phyloP scores from a whole-genome alignment of 1,140 invertebrate genomes.

The Pygmarrhopalites habei region DNA sequence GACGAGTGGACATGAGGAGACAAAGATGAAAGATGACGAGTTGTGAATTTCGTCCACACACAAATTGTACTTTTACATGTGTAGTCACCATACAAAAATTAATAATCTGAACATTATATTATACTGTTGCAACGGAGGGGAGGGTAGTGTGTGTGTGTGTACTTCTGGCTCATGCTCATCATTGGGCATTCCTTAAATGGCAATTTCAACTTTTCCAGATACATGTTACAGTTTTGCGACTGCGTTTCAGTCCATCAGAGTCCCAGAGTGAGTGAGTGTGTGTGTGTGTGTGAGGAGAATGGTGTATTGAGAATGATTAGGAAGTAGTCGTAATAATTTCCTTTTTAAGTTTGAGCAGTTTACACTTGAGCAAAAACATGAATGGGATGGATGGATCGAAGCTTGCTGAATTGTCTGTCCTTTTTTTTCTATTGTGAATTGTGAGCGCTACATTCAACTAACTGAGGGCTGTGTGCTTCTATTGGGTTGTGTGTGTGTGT shows the following conservation, averaged over 20 bases:
- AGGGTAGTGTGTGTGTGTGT: not conserved
- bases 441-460: too few species aligned
- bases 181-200: conserved; percentile 26
- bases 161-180: conserved; percentile 10
- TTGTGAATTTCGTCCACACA: too few species aligned
- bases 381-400: not conserved
- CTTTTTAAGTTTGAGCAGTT: conserved; percentile 32
- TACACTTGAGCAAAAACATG: conserved; percentile 13
- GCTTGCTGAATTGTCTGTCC: conserved; percentile 9
- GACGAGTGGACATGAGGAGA: too few species aligned
- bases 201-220: conserved; percentile 22
- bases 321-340: conserved; percentile 39
- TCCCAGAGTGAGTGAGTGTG: too few species aligned
- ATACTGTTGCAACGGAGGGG: too few species aligned
- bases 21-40: too few species aligned
- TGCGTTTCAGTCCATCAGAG: conserved; percentile 9
- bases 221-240: conserved; percentile 8
- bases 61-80: too few species aligned
- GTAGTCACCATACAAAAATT: too few species aligned
- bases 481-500: too few species aligned
- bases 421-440: not conserved
- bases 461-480: too few species aligned
- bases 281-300: too few species aligned
- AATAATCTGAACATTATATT: too few species aligned
- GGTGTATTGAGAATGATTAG: conserved; percentile 37